Evolutionary conservation across 23 tunicate genomes (phyloP).

Genomic region (Trididemnum nubilum): DNA sequence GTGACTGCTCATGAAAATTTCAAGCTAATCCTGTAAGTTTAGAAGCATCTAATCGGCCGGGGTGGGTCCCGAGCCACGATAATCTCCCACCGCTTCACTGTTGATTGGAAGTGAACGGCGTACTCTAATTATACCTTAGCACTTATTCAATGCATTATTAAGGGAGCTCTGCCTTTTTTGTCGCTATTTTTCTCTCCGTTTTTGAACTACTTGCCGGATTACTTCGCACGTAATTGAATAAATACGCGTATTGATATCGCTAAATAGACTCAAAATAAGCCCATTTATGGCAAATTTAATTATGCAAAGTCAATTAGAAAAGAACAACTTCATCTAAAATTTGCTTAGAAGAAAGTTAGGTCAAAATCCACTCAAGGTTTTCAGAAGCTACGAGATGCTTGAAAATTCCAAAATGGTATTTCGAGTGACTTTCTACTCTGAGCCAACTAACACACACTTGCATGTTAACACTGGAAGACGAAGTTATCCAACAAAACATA

Average conservation of each 20-base stretch:
- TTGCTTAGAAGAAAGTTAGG: too few species aligned
- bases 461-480: too few species aligned
- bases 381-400: too few species aligned
- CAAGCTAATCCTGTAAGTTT: constrained; percentile 48
- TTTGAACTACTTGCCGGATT: not conserved
- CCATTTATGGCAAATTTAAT: too few species aligned
- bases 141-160: constrained; percentile 47
- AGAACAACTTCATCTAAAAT: too few species aligned
- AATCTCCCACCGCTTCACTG: not conserved
- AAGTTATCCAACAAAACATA: too few species aligned
- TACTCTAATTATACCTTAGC: not conserved
- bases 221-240: constrained; percentile 1
- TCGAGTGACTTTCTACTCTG: too few species aligned
- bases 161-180: not conserved
- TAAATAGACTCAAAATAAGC: too few species aligned
- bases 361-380: too few species aligned
- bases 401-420: too few species aligned
- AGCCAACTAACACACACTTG: too few species aligned
- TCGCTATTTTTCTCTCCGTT: not conserved
- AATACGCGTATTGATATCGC: not conserved
- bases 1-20: constrained; percentile 32
- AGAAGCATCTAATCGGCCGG: constrained; percentile 35
- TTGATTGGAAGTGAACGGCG: constrained; percentile 22
- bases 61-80: not conserved
- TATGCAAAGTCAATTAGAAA: too few species aligned